A percentile compares a stretch with the other conserved stretches of the same genome.
Conservation (phyloP, 2,797 vertebrate genomes). For the Meda fulgida region DNA sequence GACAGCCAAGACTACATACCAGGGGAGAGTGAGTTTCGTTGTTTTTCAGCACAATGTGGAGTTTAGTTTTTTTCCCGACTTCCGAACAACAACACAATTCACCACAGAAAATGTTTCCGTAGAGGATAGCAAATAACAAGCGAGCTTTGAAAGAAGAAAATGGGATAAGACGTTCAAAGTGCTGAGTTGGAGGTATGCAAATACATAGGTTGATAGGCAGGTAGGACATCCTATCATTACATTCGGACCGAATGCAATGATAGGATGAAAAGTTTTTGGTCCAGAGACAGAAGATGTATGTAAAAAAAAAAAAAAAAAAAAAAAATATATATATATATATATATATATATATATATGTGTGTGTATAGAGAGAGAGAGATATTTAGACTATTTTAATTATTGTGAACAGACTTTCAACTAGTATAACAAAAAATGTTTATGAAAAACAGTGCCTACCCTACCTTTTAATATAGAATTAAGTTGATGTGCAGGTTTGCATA, state of each 20-base stretch:
- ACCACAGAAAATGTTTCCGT: background rate
- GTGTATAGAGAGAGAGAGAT: too few species aligned
- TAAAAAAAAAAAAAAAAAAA: too few species aligned
- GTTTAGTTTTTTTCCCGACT: background rate
- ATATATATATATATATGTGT: too few species aligned
- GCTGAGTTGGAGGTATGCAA: background rate
- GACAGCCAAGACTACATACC: conserved; percentile 96
- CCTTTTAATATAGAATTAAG: background rate
- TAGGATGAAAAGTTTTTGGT: background rate
- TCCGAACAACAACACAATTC: background rate
- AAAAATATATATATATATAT: too few species aligned
- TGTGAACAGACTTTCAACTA: background rate
- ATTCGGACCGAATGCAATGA: background rate
- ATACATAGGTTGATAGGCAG: background rate
- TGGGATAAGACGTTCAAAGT: background rate
- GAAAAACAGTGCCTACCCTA: background rate
- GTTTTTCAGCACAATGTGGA: background rate
- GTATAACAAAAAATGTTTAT: background rate
- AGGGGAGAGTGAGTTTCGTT: conserved; percentile 89
- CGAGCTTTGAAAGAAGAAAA: background rate
- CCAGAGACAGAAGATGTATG: background rate
- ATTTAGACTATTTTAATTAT: background rate
- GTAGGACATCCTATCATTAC: background rate
- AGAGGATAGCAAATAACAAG: background rate
- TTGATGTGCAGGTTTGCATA: background rate